A percentile compares a stretch with the other conserved stretches of the same genome.
Conservation (phyloP, 2,888 invertebrate genomes). For the Neoascia interrupta region DNA sequence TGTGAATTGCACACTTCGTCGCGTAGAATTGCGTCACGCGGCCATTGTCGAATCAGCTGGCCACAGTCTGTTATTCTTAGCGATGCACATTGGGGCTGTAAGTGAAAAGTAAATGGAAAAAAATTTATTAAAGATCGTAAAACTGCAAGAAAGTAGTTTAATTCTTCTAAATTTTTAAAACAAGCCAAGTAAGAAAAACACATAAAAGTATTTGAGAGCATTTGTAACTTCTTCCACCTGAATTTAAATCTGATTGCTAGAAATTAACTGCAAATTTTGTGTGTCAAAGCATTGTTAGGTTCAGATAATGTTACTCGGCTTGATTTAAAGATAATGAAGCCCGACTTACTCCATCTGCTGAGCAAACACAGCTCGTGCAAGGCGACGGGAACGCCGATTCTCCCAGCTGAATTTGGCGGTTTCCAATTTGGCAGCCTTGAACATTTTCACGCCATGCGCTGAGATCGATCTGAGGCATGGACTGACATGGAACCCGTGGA, state of each 20-base stretch:
- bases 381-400: slow-evolving; percentile 94
- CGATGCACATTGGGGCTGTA: slow-evolving; percentile 93
- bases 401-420: slow-evolving; percentile 88
- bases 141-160: too few species aligned
- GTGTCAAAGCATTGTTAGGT: too few species aligned
- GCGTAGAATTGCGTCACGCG: slow-evolving; percentile 88
- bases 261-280: too few species aligned
- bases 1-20: slow-evolving; percentile 95
- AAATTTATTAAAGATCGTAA: not conserved
- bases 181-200: too few species aligned
- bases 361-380: slow-evolving; percentile 93
- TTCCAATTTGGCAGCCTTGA: slow-evolving; percentile 91
- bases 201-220: too few species aligned
- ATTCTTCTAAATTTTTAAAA: too few species aligned
- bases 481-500: slow-evolving; percentile 91
- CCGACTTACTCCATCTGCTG: slow-evolving; percentile 91
- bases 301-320: too few species aligned
- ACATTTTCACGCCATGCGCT: slow-evolving; percentile 91
- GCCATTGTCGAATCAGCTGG: slow-evolving; percentile 90
- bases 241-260: too few species aligned
- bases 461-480: slow-evolving; percentile 89
- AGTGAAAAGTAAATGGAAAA: slow-evolving; percentile 75
- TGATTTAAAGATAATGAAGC: too few species aligned
- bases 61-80: slow-evolving; percentile 92
- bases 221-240: too few species aligned